These are phyloP conservation scores for Selenia dentaria DNA, from an alignment of 2,888 invertebrate genomes.

Conservation along the genomic window DNA sequence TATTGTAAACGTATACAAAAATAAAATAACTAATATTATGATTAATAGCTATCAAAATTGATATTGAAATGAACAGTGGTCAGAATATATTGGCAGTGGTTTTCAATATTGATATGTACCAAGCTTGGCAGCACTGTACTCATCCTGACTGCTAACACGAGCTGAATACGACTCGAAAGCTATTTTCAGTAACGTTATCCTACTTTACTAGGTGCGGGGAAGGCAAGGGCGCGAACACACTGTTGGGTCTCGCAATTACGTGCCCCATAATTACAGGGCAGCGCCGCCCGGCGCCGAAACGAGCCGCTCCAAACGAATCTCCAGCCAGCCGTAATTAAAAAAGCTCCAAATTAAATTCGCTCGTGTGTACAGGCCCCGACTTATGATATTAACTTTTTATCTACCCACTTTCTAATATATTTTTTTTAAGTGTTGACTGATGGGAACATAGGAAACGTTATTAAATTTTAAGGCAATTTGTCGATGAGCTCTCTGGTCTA, in stretches of 20 bases:
- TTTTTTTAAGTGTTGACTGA: slow-evolving; percentile 55
- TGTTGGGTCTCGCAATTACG: slow-evolving; percentile 78
- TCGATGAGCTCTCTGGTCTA: slow-evolving; percentile 26
- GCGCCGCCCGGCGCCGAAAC: slow-evolving; percentile 78
- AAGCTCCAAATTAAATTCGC: slow-evolving; percentile 84
- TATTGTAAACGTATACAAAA: too few species aligned
- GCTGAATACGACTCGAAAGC: slow-evolving; percentile 18
- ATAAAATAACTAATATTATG: too few species aligned
- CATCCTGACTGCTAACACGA: background rate
- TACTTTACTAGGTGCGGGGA: slow-evolving; percentile 53
- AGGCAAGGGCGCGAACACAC: slow-evolving; percentile 54
- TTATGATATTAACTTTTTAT: slow-evolving; percentile 82
- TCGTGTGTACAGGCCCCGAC: slow-evolving; percentile 74
- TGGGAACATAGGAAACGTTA: slow-evolving; percentile 56
- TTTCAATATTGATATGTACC: too few species aligned
- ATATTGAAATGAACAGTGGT: too few species aligned
- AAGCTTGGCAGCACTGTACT: too few species aligned
- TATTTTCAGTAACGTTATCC: slow-evolving; percentile 40
- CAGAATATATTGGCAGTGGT: too few species aligned
- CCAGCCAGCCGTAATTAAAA: slow-evolving; percentile 82
- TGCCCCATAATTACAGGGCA: slow-evolving; percentile 83
- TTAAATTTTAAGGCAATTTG: slow-evolving; percentile 35
- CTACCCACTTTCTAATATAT: slow-evolving; percentile 76
- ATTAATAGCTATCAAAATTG: too few species aligned
- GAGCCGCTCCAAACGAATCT: slow-evolving; percentile 71